These are phyloP conservation scores for Drosophila austrosaltans DNA, from an alignment of 2,888 invertebrate genomes.

Conservation along the genomic window DNA sequence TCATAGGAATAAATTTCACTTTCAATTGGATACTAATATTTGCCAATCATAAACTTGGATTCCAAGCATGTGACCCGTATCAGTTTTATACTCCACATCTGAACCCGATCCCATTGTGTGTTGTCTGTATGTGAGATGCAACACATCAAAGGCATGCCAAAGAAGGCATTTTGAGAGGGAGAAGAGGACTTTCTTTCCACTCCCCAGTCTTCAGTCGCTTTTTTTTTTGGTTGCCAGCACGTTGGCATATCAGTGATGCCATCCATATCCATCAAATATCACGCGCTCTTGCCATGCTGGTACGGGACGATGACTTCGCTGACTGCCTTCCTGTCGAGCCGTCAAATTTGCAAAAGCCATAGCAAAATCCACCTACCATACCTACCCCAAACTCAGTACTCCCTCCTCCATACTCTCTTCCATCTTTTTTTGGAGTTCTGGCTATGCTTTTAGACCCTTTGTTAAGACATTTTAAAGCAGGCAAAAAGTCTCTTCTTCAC, in stretches of 20 bases:
- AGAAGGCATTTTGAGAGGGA: conserved; percentile 22
- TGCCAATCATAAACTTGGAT: conserved; percentile 39
- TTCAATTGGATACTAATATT: conserved; percentile 27
- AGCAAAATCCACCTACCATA: background rate
- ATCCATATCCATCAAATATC: conserved; percentile 80
- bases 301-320: conserved; percentile 31
- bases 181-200: conserved; percentile 1
- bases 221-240: conserved; percentile 49
- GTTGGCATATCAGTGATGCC: conserved; percentile 71
- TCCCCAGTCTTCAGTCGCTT: background rate
- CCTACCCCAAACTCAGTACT: background rate
- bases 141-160: conserved; percentile 57
- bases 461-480: conserved; percentile 54
- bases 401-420: background rate
- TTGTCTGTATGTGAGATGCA: conserved; percentile 34
- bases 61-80: conserved; percentile 30
- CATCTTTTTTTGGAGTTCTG: background rate
- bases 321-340: conserved; percentile 44
- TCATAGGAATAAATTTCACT: conserved; percentile 10
- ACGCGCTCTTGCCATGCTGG: conserved; percentile 45
- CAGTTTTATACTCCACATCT: conserved; percentile 26
- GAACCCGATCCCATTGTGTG: conserved; percentile 45
- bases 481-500: conserved; percentile 19
- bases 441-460: conserved; percentile 25
- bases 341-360: conserved; percentile 56